These are phyloP conservation scores for Staurois parvus DNA, from an alignment of 2,797 vertebrate species.

Conservation along the genomic window DNA sequence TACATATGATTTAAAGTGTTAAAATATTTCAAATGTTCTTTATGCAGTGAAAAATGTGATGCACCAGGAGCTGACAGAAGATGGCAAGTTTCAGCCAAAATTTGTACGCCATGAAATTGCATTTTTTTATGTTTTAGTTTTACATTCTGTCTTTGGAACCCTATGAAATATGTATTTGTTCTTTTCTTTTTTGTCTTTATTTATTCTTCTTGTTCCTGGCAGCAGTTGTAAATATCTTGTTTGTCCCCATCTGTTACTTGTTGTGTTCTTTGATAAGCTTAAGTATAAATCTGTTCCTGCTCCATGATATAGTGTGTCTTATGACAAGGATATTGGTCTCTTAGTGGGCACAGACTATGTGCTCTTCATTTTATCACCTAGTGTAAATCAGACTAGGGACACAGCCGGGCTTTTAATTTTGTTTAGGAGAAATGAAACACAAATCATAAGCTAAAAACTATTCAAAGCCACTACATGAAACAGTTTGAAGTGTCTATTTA, in stretches of 20 bases:
- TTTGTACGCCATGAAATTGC: not conserved
- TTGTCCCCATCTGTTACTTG: not conserved
- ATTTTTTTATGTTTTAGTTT: not conserved
- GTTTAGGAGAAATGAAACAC: not conserved
- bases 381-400: conserved; percentile 1
- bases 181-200: not conserved
- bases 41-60: not conserved
- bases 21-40: not conserved
- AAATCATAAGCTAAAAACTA: not conserved
- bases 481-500: not conserved
- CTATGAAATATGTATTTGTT: not conserved
- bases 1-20: no score
- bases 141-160: not conserved
- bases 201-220: not conserved
- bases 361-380: not conserved
- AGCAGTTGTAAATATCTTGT: not conserved
- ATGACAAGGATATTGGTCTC: conserved; percentile 3
- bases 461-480: not conserved
- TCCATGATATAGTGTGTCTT: not conserved
- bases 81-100: not conserved
- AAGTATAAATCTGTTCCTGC: not conserved
- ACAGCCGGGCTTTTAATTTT: not conserved
- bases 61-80: not conserved
- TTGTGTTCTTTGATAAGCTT: not conserved
- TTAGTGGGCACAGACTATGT: not conserved